Base-by-base conservation (phyloP, 2,113 vertebrate genomes). In the Erinaceus europaeus region DNA sequence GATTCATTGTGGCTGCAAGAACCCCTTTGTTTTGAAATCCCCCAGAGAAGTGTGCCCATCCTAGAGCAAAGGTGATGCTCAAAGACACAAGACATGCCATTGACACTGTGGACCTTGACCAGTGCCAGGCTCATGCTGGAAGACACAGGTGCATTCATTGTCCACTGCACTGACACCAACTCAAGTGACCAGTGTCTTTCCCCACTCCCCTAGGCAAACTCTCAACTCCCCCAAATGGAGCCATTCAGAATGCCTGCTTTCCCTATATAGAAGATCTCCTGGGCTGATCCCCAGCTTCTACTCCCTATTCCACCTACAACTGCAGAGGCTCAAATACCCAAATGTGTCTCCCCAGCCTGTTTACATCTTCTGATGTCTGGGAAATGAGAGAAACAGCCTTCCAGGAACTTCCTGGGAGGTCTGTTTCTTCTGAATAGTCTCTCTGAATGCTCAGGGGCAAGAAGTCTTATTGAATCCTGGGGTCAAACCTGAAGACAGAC, bases 1-100 rank as follows among this genome's bases (percentile, higher is more conserved):
- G 23, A 46, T 7, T 8, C 23, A 11, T 81, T 44, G 14, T 53
- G 27, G 29, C 6, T 15, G 15, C 72, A 34, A 55, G n/a, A 36
- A 11, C 55, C 29, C 21, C 59, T 78, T 50, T 73, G 46, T 36
- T 64, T 42, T 44, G 68, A 53, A 64, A 55, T 15, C 23, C 12
- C 23, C n/a, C 18, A 7, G 13, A 4, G 50, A 15, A 23, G 5
- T 1, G 20, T 77, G 52, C 32, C 44, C 0, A 0, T 25, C 44
- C 21, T n/a, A n/a, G n/a, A 36, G 36, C 44, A 50, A n/a, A 69
- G 6, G 6, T 9, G 27, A 46, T 18, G 10, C 29, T 57, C 65
- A 83, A 27, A 53, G 69, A 68, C 14, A 13, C 64, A n/a, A n/a
- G n/a, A n/a, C n/a, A n/a, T n/a, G 32, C 57, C 32, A 15, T 7